Base-by-base conservation (phyloP, 2,113 vertebrate species). In the Grammomys dolichurus region DNA sequence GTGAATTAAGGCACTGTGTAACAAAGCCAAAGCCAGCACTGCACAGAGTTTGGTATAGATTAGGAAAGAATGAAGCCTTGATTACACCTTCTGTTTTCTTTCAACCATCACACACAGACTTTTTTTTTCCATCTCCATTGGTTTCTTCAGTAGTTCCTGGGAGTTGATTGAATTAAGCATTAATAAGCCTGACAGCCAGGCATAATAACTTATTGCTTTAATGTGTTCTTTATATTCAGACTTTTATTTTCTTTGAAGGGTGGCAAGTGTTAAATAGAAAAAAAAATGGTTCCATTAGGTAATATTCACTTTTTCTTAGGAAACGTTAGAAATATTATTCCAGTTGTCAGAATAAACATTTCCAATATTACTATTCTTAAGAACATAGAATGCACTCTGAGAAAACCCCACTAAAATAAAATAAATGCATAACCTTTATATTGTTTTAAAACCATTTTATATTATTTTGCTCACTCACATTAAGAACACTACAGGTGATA, bases 51-150 rank as follows among this genome's bases (percentile, higher is more conserved):
- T 14, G 14, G 54, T 87, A 36, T 31, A 58, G 90, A 69, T 91
- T 36, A 93, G 73, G 77, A 76, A 86, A 87, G 81, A 97, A 93
- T 48, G 87, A 94, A 97, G 51, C 5, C 51, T 89, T 87, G 48
- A 91, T 95, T 77, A 69, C 60, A 72, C 82, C 63, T 95, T 94
- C 80, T 72, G 60, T 92, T 90, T 95, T 48, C 88, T 95, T 95
- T 95, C 77, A 95, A 36, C 54, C 54, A 87, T 81, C 85, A 77
- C 4, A 93, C 91, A 92, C 2, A 3, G 5, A 86, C 48, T 84
- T 70, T 90, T 56, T 84, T 70, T 90, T 60, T 84, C 70, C 86
- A 77, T 56, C 82, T 85, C 72, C 85, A 60, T 89, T 96, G 77
- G 9, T 77, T 96, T 94, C 43, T 77, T 7, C 0, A 56, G 46